Evolutionary conservation across 2,797 vertebrate species (phyloP).

Genomic region (Lutjanus argentimaculatus): DNA sequence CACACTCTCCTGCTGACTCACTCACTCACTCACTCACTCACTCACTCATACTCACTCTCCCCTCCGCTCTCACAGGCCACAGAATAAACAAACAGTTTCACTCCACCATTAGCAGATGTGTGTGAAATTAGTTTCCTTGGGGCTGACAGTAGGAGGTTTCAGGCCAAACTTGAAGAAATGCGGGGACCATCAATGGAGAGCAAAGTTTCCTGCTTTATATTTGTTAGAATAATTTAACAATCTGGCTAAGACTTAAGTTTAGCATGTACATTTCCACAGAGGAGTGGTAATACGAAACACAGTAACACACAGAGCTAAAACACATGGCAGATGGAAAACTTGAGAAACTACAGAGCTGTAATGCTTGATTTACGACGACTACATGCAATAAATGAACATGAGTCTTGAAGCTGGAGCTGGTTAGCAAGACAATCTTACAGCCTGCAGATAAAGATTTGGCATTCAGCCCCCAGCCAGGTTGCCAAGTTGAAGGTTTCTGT

Average conservation of each 20-base stretch:
- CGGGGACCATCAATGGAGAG: constrained; percentile 32
- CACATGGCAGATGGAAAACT: constrained; percentile 72
- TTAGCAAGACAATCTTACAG: constrained; percentile 76
- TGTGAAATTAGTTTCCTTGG: constrained; percentile 70
- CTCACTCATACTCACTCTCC: constrained; percentile 32
- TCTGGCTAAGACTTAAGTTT: constrained; percentile 15
- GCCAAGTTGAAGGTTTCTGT: constrained; percentile 74
- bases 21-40: constrained; percentile 16
- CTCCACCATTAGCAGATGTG: constrained; percentile 72
- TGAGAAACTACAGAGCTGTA: constrained; percentile 60
- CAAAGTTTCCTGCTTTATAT: constrained; percentile 60
- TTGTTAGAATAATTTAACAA: constrained; percentile 61
- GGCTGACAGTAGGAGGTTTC: constrained; percentile 45
- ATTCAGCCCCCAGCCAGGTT: constrained; percentile 31
- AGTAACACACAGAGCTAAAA: constrained; percentile 59
- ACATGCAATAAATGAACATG: constrained; percentile 79
- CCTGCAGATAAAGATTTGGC: constrained; percentile 76
- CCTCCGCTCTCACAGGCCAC: constrained; percentile 47
- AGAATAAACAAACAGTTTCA: constrained; percentile 66
- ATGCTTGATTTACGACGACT: constrained; percentile 75
- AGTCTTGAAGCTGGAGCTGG: constrained; percentile 74
- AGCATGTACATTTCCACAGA: constrained; percentile 33
- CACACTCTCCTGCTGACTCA: constrained; percentile 24
- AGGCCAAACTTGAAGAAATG: constrained; percentile 48
- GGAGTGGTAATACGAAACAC: constrained; percentile 34